Evolutionary conservation across 2,888 invertebrate genomes (phyloP).

Genomic region (Philhelius pedissequus): DNA sequence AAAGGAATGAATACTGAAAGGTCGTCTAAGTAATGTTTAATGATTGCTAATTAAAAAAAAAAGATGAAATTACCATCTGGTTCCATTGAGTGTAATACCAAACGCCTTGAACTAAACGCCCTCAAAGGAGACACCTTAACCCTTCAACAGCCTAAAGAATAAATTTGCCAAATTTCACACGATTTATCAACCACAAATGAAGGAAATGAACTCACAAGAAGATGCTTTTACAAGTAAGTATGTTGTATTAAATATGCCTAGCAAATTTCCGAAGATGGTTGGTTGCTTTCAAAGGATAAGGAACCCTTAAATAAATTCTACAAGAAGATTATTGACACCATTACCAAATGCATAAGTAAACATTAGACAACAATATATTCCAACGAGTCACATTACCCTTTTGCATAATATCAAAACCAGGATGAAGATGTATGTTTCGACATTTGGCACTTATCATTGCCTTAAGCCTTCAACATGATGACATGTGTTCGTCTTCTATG

Average conservation of each 20-base stretch:
- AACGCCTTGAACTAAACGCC: not conserved
- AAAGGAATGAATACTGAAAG: too few relatives aligned
- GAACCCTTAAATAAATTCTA: conserved; percentile 65
- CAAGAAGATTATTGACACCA: conserved; percentile 68
- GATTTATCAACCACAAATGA: conserved; percentile 38
- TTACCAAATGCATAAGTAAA: conserved; percentile 66
- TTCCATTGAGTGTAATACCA: not conserved
- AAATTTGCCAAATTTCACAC: conserved; percentile 37
- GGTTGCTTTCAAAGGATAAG: conserved; percentile 43
- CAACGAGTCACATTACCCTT: not conserved
- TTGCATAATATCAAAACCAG: not conserved
- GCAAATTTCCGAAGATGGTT: not conserved
- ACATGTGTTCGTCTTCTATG: conserved; percentile 35
- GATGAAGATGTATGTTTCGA: conserved; percentile 56
- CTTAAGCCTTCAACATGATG: conserved; percentile 27
- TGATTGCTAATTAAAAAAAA: not conserved
- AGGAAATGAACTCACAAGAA: conserved; percentile 29
- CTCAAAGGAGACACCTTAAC: not conserved
- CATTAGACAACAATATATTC: conserved; percentile 32
- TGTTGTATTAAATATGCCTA: not conserved
- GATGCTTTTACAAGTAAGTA: not conserved
- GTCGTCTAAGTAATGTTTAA: too few relatives aligned
- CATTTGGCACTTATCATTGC: conserved; percentile 49
- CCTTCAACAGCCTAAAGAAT: not conserved
- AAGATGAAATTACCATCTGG: not conserved